Evolutionary conservation across 2,797 vertebrate species (phyloP).

Genomic region (Leontocebus nigricollis): DNA sequence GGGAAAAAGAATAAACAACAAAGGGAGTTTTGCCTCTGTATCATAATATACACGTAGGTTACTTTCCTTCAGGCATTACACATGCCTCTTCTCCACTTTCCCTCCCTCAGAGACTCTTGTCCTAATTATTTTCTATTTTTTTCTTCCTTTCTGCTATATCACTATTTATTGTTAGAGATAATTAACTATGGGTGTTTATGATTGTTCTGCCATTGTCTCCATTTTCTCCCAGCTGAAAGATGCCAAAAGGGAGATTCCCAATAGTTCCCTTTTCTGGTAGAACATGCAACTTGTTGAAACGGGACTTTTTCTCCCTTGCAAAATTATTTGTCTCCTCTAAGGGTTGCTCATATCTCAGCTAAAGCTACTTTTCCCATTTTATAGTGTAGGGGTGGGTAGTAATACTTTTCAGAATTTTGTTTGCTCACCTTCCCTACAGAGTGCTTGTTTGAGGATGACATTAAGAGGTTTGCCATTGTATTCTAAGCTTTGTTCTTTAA

Average conservation of each 20-base stretch:
- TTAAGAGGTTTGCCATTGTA: not conserved
- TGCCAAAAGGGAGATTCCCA: not conserved
- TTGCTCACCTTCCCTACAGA: not conserved
- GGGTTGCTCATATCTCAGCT: not conserved
- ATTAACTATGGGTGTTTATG: not conserved
- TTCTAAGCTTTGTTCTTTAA: not conserved
- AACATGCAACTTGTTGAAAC: not conserved
- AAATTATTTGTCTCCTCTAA: not conserved
- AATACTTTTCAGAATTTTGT: not conserved
- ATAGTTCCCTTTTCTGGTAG: not conserved
- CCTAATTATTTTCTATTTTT: constrained; percentile 46
- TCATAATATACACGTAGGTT: not conserved
- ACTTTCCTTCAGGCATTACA: not conserved
- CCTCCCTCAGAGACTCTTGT: constrained; percentile 20
- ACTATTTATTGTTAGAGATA: constrained; percentile 33
- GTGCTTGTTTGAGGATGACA: not conserved
- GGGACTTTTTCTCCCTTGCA: not conserved
- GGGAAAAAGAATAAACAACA: not conserved
- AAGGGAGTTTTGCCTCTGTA: not conserved
- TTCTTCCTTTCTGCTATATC: not conserved
- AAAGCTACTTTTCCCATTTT: not conserved
- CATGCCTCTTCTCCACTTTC: not conserved
- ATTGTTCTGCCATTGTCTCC: not conserved
- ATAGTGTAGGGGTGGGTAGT: not conserved
- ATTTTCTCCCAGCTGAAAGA: not conserved